A percentile compares a stretch with the other conserved stretches of the same genome.
These are phyloP conservation scores for Phortica okadai DNA, from an alignment of 2,888 invertebrate species.

Conservation along the genomic window DNA sequence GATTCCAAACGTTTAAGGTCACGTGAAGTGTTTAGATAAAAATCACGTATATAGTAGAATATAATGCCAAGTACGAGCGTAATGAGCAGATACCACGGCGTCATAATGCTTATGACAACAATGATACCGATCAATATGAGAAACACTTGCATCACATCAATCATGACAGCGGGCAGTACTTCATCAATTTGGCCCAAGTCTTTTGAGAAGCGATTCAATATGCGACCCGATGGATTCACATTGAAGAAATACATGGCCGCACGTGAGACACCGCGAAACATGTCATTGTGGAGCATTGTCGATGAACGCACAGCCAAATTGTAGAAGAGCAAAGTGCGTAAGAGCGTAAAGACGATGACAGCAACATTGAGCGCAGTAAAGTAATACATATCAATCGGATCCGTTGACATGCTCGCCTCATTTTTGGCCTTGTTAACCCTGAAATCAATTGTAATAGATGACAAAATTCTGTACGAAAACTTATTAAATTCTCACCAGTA, in stretches of 20 bases:
- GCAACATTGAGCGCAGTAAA: slow-evolving; percentile 77
- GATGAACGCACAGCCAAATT: slow-evolving; percentile 84
- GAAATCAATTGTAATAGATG: neutral
- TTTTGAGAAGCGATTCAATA: slow-evolving; percentile 92
- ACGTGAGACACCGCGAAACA: slow-evolving; percentile 87
- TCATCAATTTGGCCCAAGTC: slow-evolving; percentile 83
- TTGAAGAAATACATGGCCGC: slow-evolving; percentile 92
- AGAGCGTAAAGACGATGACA: slow-evolving; percentile 72
- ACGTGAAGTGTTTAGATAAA: slow-evolving; percentile 88
- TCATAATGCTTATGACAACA: slow-evolving; percentile 73
- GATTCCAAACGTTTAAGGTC: slow-evolving; percentile 89
- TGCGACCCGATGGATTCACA: slow-evolving; percentile 87
- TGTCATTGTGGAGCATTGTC: slow-evolving; percentile 85
- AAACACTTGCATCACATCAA: slow-evolving; percentile 82
- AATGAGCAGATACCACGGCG: slow-evolving; percentile 78
- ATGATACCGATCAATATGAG: slow-evolving; percentile 86
- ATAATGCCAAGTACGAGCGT: slow-evolving; percentile 83
- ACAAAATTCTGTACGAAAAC: slow-evolving; percentile 68
- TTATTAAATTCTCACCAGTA: slow-evolving; percentile 78
- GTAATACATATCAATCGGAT: slow-evolving; percentile 75
- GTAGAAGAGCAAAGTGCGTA: slow-evolving; percentile 77
- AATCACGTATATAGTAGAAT: slow-evolving; percentile 85
- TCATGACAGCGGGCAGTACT: slow-evolving; percentile 73
- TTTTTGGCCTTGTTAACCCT: slow-evolving; percentile 52
- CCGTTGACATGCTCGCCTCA: slow-evolving; percentile 45